phyloP scores from a whole-genome alignment of 2,113 vertebrate species.

The Calypte anna region DNA sequence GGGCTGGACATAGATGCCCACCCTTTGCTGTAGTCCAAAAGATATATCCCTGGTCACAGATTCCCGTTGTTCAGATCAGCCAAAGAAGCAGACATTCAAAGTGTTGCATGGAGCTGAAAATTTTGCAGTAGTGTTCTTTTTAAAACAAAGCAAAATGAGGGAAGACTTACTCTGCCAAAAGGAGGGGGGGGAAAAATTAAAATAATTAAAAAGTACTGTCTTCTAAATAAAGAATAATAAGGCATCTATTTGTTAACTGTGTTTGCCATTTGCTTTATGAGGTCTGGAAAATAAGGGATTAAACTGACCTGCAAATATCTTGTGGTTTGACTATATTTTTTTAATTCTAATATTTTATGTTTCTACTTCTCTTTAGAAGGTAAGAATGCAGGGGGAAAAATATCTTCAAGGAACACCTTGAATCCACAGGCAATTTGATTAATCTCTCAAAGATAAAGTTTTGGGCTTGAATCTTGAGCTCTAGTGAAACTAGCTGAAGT shows the following conservation, averaged over 20 bases:
- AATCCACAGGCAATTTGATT: neutral
- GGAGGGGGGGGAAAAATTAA: neutral
- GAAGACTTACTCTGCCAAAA: neutral
- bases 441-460: neutral
- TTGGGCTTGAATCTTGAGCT: neutral
- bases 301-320: neutral
- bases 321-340: neutral
- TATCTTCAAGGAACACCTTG: neutral
- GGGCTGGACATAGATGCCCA: fast-evolving
- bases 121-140: neutral
- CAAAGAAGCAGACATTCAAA: neutral
- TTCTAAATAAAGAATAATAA: no score
- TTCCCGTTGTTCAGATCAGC: neutral
- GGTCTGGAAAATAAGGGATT: neutral
- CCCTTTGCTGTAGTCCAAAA: neutral
- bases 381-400: neutral
- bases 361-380: neutral
- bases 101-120: neutral
- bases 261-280: neutral
- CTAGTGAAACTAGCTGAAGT: neutral
- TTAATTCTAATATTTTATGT: neutral
- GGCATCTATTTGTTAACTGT: neutral
- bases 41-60: neutral
- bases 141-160: neutral
- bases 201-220: neutral